These are phyloP conservation scores for Catharus bicknelli DNA, from an alignment of 2,113 vertebrate species.

Conservation along the genomic window DNA sequence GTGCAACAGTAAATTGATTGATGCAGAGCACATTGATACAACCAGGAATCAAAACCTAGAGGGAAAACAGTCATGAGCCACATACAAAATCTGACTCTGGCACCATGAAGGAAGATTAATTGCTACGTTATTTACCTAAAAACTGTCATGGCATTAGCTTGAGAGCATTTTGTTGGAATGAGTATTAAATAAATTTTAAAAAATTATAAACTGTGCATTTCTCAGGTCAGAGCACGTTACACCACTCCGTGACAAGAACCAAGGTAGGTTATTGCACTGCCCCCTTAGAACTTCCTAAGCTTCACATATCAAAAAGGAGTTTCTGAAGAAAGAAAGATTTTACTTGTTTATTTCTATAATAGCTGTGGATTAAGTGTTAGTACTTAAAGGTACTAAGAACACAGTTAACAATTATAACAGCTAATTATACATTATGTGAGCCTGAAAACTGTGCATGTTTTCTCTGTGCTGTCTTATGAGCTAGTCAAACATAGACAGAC, in stretches of 20 bases:
- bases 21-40: not conserved
- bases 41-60: conserved; percentile 10
- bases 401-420: not conserved
- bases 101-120: not conserved
- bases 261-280: not conserved
- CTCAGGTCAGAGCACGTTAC: not conserved
- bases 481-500: not conserved
- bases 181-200: not conserved
- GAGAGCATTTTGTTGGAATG: not conserved
- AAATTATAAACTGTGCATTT: not conserved
- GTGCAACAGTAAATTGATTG: not conserved
- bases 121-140: not conserved
- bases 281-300: not conserved
- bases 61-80: not conserved
- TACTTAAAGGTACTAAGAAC: not conserved
- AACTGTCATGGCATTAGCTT: not conserved
- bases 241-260: not conserved
- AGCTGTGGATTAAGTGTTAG: not conserved
- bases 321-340: not conserved
- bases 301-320: not conserved
- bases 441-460: not conserved
- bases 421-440: not conserved
- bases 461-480: not conserved
- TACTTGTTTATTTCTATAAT: not conserved
- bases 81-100: not conserved